A percentile compares a stretch with the other conserved stretches of the same genome.
Evolutionary conservation across 1,140 invertebrate genomes (phyloP).

Genomic region (Hypsibius dujardini): DNA sequence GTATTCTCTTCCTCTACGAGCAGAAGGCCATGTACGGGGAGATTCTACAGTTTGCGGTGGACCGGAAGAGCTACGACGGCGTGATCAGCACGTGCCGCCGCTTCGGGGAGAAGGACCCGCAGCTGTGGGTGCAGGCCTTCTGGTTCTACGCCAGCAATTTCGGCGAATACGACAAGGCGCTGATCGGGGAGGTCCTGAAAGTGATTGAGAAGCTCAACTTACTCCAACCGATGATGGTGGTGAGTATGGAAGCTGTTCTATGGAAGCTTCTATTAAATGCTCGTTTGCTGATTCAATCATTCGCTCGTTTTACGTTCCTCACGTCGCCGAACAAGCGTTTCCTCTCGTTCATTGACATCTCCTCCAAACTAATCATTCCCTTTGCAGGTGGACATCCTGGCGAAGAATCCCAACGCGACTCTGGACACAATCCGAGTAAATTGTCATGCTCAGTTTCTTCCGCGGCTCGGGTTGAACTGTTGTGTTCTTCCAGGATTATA

Average conservation of each 20-base stretch:
- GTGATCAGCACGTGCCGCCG: constrained; percentile 57
- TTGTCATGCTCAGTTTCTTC: neutral
- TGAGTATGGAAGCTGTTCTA: constrained; percentile 28
- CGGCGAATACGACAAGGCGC: constrained; percentile 40
- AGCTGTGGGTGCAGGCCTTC: constrained; percentile 65
- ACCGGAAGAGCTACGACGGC: constrained; percentile 46
- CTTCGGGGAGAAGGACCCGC: constrained; percentile 51
- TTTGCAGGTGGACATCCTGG: constrained; percentile 45
- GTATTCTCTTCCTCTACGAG: constrained; percentile 65
- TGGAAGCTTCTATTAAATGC: too few relatives aligned
- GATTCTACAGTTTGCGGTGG: constrained; percentile 54
- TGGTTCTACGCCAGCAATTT: constrained; percentile 48
- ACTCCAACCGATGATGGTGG: constrained; percentile 60
- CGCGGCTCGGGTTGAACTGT: constrained; percentile 12
- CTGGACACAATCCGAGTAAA: constrained; percentile 47
- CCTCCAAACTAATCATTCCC: too few relatives aligned
- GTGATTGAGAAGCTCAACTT: constrained; percentile 58
- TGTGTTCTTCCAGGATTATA: constrained; percentile 41
- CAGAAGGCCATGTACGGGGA: constrained; percentile 59
- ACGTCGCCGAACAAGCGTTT: too few relatives aligned
- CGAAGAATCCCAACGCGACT: constrained; percentile 41
- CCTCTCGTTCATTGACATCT: too few relatives aligned
- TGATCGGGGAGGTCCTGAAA: constrained; percentile 46
- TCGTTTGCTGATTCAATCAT: too few relatives aligned
- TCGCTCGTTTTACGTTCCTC: too few relatives aligned